These are phyloP conservation scores for Enteromius paludinosus DNA, from an alignment of 2,797 vertebrate species.

Conservation along the genomic window DNA sequence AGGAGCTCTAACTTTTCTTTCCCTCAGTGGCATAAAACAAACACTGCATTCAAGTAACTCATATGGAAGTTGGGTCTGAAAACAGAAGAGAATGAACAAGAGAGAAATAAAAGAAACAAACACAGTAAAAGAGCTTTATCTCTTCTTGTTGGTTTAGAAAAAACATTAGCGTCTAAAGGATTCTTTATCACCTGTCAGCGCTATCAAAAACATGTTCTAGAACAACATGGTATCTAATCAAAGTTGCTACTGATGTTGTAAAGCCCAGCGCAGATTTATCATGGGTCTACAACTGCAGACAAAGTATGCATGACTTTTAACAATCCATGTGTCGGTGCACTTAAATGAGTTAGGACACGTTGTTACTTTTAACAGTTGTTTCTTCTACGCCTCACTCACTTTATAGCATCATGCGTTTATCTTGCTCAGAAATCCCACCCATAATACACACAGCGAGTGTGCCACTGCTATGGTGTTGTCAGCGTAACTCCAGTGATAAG, in stretches of 20 bases:
- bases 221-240: not conserved
- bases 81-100: conserved; percentile 7
- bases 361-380: conserved; percentile 43
- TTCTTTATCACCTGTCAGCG: conserved; percentile 34
- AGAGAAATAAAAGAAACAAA: conserved; percentile 20
- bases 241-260: conserved; percentile 1
- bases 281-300: not conserved
- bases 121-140: conserved; percentile 50
- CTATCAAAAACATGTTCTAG: not conserved
- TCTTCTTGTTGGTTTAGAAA: conserved; percentile 65
- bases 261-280: conserved; percentile 16
- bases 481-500: conserved; percentile 25
- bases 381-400: conserved; percentile 44
- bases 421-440: not conserved
- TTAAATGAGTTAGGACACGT: conserved; percentile 29
- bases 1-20: conserved; percentile 53
- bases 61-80: conserved; percentile 26
- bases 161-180: conserved; percentile 50
- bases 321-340: conserved; percentile 38
- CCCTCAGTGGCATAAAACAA: conserved; percentile 52
- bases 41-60: conserved; percentile 34
- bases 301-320: conserved; percentile 20
- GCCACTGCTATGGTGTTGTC: not conserved
- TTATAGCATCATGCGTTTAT: conserved; percentile 17
- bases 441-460: conserved; percentile 10